Percentiles rank a stretch among this genome's conserved stretches.
Evolutionary conservation across 2,113 vertebrate species (phyloP).

Genomic region (Nesogale talazaci): DNA sequence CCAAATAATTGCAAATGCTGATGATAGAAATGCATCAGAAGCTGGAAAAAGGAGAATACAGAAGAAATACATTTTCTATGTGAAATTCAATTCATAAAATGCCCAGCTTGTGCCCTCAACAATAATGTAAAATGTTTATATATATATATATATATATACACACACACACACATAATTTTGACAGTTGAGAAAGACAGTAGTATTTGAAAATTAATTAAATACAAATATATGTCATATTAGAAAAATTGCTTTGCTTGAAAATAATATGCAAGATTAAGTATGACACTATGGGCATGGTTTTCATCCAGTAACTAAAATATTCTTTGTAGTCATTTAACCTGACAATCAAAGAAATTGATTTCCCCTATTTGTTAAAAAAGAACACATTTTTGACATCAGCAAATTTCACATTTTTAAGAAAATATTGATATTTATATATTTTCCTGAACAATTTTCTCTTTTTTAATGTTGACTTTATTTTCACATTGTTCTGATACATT

Average conservation of each 20-base stretch:
- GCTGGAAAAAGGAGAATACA: neutral
- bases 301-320: neutral
- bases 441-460: neutral
- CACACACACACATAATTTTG: neutral
- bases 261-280: neutral
- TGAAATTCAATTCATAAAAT: neutral
- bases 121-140: neutral
- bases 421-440: neutral
- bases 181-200: neutral
- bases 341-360: neutral
- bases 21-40: neutral
- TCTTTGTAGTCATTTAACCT: neutral
- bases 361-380: neutral
- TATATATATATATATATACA: neutral
- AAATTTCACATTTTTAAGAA: neutral
- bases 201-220: neutral
- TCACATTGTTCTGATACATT: neutral
- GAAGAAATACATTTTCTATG: neutral
- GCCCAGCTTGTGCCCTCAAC: neutral
- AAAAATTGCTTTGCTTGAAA: neutral
- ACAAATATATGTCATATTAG: neutral
- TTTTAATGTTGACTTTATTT: neutral
- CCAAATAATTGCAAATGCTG: neutral
- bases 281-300: neutral
- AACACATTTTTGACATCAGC: neutral